Evolutionary conservation across 2,113 vertebrate genomes (phyloP).

Genomic region (Clarias batrachus): DNA sequence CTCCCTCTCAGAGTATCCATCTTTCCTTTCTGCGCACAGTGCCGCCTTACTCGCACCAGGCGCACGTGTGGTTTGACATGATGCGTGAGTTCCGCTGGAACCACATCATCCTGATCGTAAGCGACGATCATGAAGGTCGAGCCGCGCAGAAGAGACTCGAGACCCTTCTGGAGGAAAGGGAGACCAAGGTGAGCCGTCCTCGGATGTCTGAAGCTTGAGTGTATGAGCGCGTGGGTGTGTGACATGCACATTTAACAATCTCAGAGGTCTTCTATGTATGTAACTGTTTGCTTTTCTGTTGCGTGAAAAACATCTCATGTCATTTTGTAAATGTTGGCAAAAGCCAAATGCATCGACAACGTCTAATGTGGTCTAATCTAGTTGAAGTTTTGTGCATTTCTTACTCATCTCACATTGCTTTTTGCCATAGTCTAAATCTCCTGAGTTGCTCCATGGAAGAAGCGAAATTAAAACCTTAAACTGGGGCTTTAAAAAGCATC

Average conservation of each 20-base stretch:
- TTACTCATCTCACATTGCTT: slow-evolving; percentile 98
- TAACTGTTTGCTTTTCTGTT: slow-evolving; percentile 84
- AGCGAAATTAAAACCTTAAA: slow-evolving; percentile 88
- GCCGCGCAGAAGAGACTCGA: slow-evolving; percentile 97
- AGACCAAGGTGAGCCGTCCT: slow-evolving; percentile 90
- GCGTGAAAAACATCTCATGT: slow-evolving; percentile 87
- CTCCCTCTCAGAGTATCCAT: slow-evolving; percentile 89
- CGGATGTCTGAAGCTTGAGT: not conserved
- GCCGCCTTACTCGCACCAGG: slow-evolving; percentile 96
- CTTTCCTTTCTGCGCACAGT: slow-evolving; percentile 95
- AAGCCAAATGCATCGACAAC: slow-evolving; percentile 88
- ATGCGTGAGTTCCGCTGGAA: slow-evolving; percentile 98
- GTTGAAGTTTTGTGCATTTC: slow-evolving; percentile 86
- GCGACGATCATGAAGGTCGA: slow-evolving; percentile 95
- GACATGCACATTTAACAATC: slow-evolving; percentile 54
- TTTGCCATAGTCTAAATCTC: slow-evolving; percentile 93
- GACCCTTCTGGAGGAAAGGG: slow-evolving; percentile 93
- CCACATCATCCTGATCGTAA: slow-evolving; percentile 95
- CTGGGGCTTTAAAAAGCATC: slow-evolving; percentile 94
- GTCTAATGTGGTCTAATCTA: slow-evolving; percentile 92
- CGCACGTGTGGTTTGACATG: slow-evolving; percentile 98
- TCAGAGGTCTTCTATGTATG: slow-evolving; percentile 79
- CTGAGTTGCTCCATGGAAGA: slow-evolving; percentile 86
- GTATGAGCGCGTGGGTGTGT: slow-evolving; percentile 39
- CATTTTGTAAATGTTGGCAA: slow-evolving; percentile 91